Conservation (phyloP, 92 coral and sea anemone genomes). For the Desmophyllum pertusum region DNA sequence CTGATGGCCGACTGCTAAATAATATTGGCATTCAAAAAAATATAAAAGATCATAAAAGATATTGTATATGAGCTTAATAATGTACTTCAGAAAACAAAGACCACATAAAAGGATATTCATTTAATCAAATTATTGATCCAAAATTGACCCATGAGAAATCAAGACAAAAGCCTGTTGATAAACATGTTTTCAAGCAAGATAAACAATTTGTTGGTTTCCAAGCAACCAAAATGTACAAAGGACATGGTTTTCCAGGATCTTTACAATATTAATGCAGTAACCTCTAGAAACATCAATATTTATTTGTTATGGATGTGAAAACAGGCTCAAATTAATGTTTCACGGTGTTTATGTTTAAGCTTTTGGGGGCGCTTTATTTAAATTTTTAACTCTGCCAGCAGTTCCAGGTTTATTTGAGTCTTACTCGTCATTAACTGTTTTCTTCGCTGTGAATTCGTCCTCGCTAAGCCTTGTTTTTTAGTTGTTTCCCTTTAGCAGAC, state of each 20-base stretch:
- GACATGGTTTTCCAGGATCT: not conserved
- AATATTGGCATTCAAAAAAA: not conserved
- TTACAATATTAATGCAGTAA: not conserved
- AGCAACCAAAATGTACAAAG: slow-evolving; percentile 13
- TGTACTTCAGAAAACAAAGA: not conserved
- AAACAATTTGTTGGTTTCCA: not conserved
- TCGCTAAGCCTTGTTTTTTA: not conserved
- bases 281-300: slow-evolving; percentile 28
- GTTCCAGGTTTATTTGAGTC: not conserved
- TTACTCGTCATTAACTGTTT: no score
- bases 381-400: not conserved
- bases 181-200: not conserved
- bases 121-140: not conserved
- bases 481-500: not conserved
- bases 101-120: not conserved
- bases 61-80: not conserved
- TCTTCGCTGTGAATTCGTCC: not conserved
- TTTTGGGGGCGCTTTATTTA: no score
- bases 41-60: no score
- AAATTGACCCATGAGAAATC: not conserved
- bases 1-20: not conserved
- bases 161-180: not conserved
- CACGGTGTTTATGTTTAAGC: no score
- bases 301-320: not conserved
- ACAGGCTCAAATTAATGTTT: not conserved